A percentile compares a stretch with the other conserved stretches of the same genome.
phyloP scores from a whole-genome alignment of 30 jellyfish, hydroid and myxozoan genomes.

The Cassiopea xamachana region DNA sequence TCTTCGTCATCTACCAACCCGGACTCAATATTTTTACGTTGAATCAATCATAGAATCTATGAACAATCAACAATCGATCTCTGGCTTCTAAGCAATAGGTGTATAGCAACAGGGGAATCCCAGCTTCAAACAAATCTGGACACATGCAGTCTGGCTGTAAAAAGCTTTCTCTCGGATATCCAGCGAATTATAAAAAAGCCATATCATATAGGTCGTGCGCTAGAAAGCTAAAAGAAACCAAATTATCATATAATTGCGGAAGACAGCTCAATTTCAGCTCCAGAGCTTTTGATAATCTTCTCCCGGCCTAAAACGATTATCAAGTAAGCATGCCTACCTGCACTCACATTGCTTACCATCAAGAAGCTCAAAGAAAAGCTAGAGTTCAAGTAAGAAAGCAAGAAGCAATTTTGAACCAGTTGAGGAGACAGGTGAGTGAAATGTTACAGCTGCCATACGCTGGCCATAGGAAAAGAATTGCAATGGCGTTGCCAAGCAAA shows the following conservation, averaged over 20 bases:
- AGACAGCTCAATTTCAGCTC: not conserved
- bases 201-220: not conserved
- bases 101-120: conserved; percentile 50
- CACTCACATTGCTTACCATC: conserved; percentile 90
- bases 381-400: conserved; percentile 71
- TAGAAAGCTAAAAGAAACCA: not conserved
- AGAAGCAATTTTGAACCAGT: conserved; percentile 68
- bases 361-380: conserved; percentile 90
- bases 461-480: not conserved
- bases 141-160: not conserved
- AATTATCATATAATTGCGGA: not conserved
- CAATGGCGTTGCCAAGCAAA: not conserved
- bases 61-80: conserved; percentile 2
- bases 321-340: conserved; percentile 78
- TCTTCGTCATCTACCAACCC: too few relatives aligned
- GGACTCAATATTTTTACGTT: too few relatives aligned
- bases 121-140: conserved; percentile 46
- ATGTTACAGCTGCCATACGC: not conserved
- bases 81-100: conserved; percentile 4
- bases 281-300: not conserved
- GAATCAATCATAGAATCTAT: too few relatives aligned
- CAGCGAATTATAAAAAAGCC: not conserved
- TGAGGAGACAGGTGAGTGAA: conserved; percentile 53
- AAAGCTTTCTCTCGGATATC: not conserved
- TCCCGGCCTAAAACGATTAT: not conserved